Evolutionary conservation across 2,113 vertebrate genomes (phyloP).

Genomic region (Alectura lathami): DNA sequence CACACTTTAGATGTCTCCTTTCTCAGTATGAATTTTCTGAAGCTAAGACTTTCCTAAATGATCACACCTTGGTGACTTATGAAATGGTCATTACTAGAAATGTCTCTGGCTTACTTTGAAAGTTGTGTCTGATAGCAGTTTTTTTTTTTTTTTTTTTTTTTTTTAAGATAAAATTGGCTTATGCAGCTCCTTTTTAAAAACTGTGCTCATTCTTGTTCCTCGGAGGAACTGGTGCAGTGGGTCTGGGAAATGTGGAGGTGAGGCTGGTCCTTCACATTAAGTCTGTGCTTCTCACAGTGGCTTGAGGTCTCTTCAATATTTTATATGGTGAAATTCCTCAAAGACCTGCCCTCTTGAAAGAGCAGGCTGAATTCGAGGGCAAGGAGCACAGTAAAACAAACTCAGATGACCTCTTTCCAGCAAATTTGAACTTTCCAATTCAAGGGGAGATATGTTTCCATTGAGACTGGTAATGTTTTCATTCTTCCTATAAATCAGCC

Average conservation of each 20-base stretch:
- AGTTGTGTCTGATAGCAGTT: accelerated
- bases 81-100: not conserved
- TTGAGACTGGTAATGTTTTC: not conserved
- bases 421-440: not conserved
- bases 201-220: not conserved
- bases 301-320: not conserved
- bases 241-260: not conserved
- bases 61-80: not conserved
- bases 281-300: not conserved
- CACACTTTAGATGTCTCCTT: not conserved
- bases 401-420: not conserved
- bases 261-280: not conserved
- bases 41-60: not conserved
- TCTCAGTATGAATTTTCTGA: not conserved
- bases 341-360: not conserved
- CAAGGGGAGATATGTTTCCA: not conserved
- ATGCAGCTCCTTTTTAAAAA: not conserved
- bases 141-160: not conserved
- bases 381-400: not conserved
- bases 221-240: not conserved
- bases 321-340: not conserved
- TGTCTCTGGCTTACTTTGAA: not conserved
- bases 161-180: not conserved
- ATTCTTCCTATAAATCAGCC: not conserved
- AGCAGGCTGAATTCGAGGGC: not conserved